These are phyloP conservation scores for Troides oblongomaculatus DNA, from an alignment of 2,888 invertebrate species.

Conservation along the genomic window DNA sequence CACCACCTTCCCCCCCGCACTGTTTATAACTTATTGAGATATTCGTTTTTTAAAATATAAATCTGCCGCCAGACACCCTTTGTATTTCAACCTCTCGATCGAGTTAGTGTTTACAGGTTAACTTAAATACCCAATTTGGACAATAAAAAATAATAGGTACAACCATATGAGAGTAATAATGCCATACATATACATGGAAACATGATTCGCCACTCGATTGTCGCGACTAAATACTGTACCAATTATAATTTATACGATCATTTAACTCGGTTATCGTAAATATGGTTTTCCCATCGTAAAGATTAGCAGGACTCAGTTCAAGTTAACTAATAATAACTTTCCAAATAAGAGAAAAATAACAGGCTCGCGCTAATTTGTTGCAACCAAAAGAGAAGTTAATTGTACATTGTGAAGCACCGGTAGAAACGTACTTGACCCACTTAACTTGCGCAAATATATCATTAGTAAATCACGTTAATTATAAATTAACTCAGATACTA, in stretches of 20 bases:
- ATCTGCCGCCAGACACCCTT: too few relatives aligned
- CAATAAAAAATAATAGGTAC: too few relatives aligned
- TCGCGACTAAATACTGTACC: not conserved
- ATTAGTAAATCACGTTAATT: conserved; percentile 31
- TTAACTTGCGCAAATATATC: conserved; percentile 31
- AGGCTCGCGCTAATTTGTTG: conserved; percentile 16
- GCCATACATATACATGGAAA: too few relatives aligned
- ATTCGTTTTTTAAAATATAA: too few relatives aligned
- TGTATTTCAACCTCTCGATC: too few relatives aligned
- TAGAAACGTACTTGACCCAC: conserved; percentile 44
- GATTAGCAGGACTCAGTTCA: not conserved
- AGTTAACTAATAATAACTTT: conserved; percentile 10
- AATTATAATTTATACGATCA: not conserved
- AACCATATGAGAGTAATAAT: too few relatives aligned
- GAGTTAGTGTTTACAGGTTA: too few relatives aligned
- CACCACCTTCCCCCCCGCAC: too few relatives aligned
- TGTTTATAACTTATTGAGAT: too few relatives aligned
- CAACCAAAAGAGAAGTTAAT: conserved; percentile 36
- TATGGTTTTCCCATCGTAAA: not conserved
- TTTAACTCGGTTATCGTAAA: not conserved
- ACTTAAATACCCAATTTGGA: too few relatives aligned
- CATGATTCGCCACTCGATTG: too few relatives aligned
- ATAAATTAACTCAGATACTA: conserved; percentile 29
- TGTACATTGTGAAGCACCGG: conserved; percentile 34
- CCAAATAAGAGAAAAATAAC: conserved; percentile 11